A percentile compares a stretch with the other conserved stretches of the same genome.
Evolutionary conservation across 2,888 invertebrate species (phyloP).

Genomic region (Eupsilia transversa): DNA sequence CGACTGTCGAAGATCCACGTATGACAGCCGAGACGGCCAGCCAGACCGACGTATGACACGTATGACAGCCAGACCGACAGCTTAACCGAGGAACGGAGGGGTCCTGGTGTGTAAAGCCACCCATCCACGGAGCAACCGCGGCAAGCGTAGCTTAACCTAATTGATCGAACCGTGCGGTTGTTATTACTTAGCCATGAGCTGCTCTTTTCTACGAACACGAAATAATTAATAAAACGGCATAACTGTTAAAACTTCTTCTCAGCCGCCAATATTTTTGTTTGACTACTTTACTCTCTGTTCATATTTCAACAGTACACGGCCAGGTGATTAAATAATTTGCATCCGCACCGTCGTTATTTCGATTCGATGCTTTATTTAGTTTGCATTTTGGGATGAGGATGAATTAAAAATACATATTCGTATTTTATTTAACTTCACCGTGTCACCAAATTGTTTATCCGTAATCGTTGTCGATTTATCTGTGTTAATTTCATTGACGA

Average conservation of each 20-base stretch:
- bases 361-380: slow-evolving; percentile 64
- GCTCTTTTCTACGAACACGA: slow-evolving; percentile 44
- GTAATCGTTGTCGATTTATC: slow-evolving; percentile 14
- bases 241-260: slow-evolving; percentile 65
- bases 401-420: slow-evolving; percentile 55
- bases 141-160: too few relatives aligned
- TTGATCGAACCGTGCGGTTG: too few relatives aligned
- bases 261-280: slow-evolving; percentile 66
- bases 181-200: too few relatives aligned
- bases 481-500: not conserved
- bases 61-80: too few relatives aligned
- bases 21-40: too few relatives aligned
- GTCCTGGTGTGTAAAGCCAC: too few relatives aligned
- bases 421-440: slow-evolving; percentile 50
- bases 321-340: slow-evolving; percentile 78
- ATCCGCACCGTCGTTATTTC: slow-evolving; percentile 68
- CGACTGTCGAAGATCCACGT: too few relatives aligned
- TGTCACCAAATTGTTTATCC: slow-evolving; percentile 35
- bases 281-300: slow-evolving; percentile 68
- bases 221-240: slow-evolving; percentile 70
- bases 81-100: too few relatives aligned
- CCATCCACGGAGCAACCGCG: too few relatives aligned
- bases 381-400: slow-evolving; percentile 55
- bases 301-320: slow-evolving; percentile 65
- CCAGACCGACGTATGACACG: too few relatives aligned